Base-by-base conservation (phyloP, 53 echinoderm and acorn worm species). In the Apostichopus leukothele region DNA sequence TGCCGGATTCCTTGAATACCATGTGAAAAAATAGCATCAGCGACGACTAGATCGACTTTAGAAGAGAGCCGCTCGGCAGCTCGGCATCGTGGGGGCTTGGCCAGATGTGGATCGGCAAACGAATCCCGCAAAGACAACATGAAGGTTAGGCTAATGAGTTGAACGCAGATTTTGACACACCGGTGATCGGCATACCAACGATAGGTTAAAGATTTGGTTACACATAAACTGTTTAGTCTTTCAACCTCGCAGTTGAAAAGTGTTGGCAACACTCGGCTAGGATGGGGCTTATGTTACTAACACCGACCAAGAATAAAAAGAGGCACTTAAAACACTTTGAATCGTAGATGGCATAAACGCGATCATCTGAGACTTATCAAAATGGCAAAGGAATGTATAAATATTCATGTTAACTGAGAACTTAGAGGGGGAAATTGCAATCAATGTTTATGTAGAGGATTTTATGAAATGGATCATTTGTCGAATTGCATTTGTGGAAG, bases 1-100 rank as follows among this genome's bases (percentile, higher is more conserved):
- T 63, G 85, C 85, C 67, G 67, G 85, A 85, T 85, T 85, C 85
- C 66, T 85, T 50, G 85, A 85, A 85, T 85, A 50, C 85, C 85
- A 66, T 8, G 50, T 60, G 66, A 85, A 85, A 85, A 85, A 85
- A 85, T 85, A 85, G 85, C 85, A 71, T n/a, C 71, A 63, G 63
- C 63, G 16, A 0, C 20, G 18, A 19, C n/a, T 71, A 18, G n/a
- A 71, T 18, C 13, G 71, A 21, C n/a, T 19, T 13, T 6, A n/a
- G 6, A 6, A 71, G 71, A 1, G 14, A 71, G 68, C 57, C 5
- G 68, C 68, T 14, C 11, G 5, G 68, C 68, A 10, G 68, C 16
- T 14, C 68, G 14, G 71, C 20, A 71, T 19, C 71, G 14, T 19
- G 18, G 71, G 71, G 71, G 71, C 6, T 71, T 71, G 57, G 57